Percentiles rank a stretch among this genome's conserved stretches.
Evolutionary conservation across 1,140 invertebrate genomes (phyloP).

Genomic region (Anastrepha obliqua): DNA sequence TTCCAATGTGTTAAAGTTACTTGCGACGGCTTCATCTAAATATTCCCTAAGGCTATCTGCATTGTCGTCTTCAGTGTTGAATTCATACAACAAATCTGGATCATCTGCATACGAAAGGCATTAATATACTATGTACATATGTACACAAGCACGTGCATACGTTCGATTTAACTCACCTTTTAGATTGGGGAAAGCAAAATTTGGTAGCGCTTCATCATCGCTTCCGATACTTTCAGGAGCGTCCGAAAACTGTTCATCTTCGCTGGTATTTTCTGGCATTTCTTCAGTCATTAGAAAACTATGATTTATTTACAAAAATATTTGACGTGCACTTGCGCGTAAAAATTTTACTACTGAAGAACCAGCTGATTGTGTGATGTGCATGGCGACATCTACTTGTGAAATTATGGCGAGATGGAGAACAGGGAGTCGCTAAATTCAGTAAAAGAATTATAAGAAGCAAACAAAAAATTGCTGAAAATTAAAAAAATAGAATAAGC

Average conservation of each 20-base stretch:
- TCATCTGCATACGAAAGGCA: not conserved
- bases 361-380: not conserved
- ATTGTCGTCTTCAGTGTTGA: not conserved
- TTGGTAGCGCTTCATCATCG: not conserved
- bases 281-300: not conserved
- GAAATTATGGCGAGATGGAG: no score
- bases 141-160: not conserved
- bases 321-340: not conserved
- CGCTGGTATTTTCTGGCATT: not conserved
- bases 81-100: not conserved
- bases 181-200: not conserved
- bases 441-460: not conserved
- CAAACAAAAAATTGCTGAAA: not conserved
- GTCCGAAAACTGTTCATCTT: not conserved
- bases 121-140: not conserved
- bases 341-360: not conserved
- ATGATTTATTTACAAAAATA: not conserved
- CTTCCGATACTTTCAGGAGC: not conserved
- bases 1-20: conserved; percentile 64
- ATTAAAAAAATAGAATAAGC: not conserved
- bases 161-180: not conserved
- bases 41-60: conserved; percentile 57
- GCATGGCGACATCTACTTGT: not conserved
- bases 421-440: no score
- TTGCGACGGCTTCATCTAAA: conserved; percentile 63